Evolutionary conservation across 2,113 vertebrate species (phyloP).

Genomic region (Pholis gunnellus): DNA sequence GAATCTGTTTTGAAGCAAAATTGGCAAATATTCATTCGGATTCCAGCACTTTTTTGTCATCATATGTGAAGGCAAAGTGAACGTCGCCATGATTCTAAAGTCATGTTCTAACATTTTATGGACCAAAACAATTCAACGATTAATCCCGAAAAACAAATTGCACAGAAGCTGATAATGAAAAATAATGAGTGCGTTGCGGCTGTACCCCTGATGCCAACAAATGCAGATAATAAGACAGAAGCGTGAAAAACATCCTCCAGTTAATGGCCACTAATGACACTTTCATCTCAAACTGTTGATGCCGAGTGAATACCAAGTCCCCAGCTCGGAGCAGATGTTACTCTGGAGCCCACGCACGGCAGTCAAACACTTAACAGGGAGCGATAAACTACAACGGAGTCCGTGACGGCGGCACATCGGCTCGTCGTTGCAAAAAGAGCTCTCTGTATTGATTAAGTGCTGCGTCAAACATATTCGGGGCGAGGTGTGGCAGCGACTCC

Average conservation of each 20-base stretch:
- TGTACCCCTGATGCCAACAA: neutral
- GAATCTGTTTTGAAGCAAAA: neutral
- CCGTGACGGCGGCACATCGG: conserved; percentile 46
- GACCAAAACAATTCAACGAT: neutral
- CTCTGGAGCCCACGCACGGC: neutral
- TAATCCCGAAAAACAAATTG: neutral
- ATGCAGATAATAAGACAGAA: neutral
- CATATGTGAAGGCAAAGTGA: neutral
- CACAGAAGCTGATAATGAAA: neutral
- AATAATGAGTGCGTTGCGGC: neutral
- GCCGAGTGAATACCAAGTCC: conserved; percentile 16
- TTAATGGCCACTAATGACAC: conserved; percentile 9
- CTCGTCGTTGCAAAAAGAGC: conserved; percentile 30
- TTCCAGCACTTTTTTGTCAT: neutral
- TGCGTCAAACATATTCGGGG: conserved; percentile 39
- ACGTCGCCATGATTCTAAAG: neutral
- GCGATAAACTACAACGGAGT: neutral
- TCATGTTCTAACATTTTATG: neutral
- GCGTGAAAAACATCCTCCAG: conserved; percentile 3
- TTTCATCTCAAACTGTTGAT: neutral
- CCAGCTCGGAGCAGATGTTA: neutral
- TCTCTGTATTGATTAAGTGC: conserved; percentile 51
- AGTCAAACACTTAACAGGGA: neutral
- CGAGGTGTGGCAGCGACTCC: conserved; percentile 14
- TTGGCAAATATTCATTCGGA: neutral